These are phyloP conservation scores for Heliconius charithonia DNA, from an alignment of 2,888 invertebrate species.

Conservation along the genomic window DNA sequence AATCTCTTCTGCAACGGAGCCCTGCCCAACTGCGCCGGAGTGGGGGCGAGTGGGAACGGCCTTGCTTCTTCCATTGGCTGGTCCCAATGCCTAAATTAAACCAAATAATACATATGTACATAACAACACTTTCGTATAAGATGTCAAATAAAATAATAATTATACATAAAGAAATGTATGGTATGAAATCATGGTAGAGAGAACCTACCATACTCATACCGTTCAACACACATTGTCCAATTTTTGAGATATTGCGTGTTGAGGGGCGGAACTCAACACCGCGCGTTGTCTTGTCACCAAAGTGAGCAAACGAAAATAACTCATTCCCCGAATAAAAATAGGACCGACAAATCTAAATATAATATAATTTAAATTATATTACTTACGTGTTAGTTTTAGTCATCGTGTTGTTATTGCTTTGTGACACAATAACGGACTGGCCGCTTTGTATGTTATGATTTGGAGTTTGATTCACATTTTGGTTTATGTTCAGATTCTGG, in stretches of 20 bases:
- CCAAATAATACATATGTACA: background rate
- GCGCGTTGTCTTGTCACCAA: background rate
- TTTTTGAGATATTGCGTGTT: background rate
- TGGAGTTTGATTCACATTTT: conserved; percentile 45
- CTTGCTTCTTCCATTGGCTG: conserved; percentile 66
- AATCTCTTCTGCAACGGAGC: conserved; percentile 94
- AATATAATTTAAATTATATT: background rate
- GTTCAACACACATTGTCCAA: background rate
- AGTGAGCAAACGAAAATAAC: no score
- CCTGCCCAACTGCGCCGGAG: conserved; percentile 95
- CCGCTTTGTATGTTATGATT: conserved; percentile 55
- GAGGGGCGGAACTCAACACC: background rate
- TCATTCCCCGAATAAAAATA: background rate
- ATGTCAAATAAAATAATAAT: no score
- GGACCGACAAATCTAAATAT: background rate
- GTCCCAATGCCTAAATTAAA: conserved; percentile 69
- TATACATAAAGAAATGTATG: no score
- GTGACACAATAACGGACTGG: conserved; percentile 80
- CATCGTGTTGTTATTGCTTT: conserved; percentile 66
- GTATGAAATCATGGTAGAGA: background rate
- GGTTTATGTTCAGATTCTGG: conserved; percentile 30
- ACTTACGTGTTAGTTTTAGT: conserved; percentile 70
- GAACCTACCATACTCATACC: background rate
- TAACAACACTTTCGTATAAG: no score
- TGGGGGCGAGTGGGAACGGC: conserved; percentile 92